These are phyloP conservation scores for Cercocebus atys DNA, from an alignment of 2,113 vertebrate species.

Conservation along the genomic window DNA sequence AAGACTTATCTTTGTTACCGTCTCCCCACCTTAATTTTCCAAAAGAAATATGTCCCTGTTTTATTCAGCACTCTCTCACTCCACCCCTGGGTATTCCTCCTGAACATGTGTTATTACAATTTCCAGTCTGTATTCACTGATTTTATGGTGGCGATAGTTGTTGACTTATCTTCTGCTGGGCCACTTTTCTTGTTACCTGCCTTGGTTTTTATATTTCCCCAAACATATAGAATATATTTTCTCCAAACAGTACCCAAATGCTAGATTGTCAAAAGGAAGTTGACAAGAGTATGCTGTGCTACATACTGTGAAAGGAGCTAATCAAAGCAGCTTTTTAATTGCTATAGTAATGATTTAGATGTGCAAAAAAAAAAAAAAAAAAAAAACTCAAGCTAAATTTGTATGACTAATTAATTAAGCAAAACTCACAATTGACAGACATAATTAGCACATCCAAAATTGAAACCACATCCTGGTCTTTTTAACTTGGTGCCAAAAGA, in stretches of 20 bases:
- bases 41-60: neutral
- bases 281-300: conserved; percentile 8
- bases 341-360: conserved; percentile 74
- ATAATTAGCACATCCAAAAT: conserved; percentile 72
- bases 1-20: conserved; percentile 2
- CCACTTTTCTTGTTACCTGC: conserved; percentile 8
- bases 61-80: neutral
- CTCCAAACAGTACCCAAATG: conserved; percentile 39
- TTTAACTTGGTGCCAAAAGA: conserved; percentile 60
- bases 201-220: neutral
- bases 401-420: conserved; percentile 78
- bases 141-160: neutral
- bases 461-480: conserved; percentile 60
- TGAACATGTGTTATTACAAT: neutral
- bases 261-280: conserved; percentile 54
- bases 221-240: conserved; percentile 39
- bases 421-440: conserved; percentile 73
- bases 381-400: conserved; percentile 68
- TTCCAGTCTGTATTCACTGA: neutral
- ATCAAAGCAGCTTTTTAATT: conserved; percentile 76
- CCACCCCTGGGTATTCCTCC: neutral
- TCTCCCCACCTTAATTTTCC: conserved; percentile 2
- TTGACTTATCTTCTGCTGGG: neutral
- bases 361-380: conserved; percentile 71
- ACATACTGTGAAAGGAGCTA: conserved; percentile 51